Evolutionary conservation across 2,797 vertebrate genomes (phyloP), one percentile per base, ranked within the genome.

Genomic region (Pseudomugil tenellus): DNA sequence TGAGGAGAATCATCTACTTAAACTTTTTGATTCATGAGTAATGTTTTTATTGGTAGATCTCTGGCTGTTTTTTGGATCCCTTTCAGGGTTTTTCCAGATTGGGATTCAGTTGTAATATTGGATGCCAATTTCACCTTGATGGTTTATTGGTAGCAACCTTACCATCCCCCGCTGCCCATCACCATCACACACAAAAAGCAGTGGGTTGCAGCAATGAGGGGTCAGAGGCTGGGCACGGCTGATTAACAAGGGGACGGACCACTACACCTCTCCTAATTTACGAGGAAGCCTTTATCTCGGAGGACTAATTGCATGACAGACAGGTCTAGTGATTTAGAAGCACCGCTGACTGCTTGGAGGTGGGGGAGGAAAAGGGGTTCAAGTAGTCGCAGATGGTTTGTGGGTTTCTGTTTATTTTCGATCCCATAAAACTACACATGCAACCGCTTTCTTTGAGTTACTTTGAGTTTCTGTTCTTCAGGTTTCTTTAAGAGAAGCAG

Each of bases 231-330:
- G 82, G 83, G 83, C 74, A 61, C 12, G 84, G 64, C 64, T 91
- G 78, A 81, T 65, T 83, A 89, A 91, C 81, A 81, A 67, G 67
- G 82, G 67, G 84, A 79, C 35, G 75, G 81, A 80, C 67, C 35
- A 41, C 62, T 86, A 85, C 79, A 91, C 51, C 80, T 78, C 62
- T 56, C 78, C 77, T 88, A 78, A 91, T 82, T 92, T 92, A 92
- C 7, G 82, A 89, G 72, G 79, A 58, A 64, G 72, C 71, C 84
- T 91, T 86, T 84, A 86, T 89, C 26, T 35, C 21, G 63, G 79
- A 84, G 78, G 84, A 77, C 89, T 94, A 92, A 94, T 92, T 91
- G 85, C 80, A 75, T 87, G 84, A 87, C 80, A 92, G 91, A 91
- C 87, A 74, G 76, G 72, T 77, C 77, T 23, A 57, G 79, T 74